Conservation (phyloP, 2,113 vertebrate genomes). For the Nothobranchius furzeri region DNA sequence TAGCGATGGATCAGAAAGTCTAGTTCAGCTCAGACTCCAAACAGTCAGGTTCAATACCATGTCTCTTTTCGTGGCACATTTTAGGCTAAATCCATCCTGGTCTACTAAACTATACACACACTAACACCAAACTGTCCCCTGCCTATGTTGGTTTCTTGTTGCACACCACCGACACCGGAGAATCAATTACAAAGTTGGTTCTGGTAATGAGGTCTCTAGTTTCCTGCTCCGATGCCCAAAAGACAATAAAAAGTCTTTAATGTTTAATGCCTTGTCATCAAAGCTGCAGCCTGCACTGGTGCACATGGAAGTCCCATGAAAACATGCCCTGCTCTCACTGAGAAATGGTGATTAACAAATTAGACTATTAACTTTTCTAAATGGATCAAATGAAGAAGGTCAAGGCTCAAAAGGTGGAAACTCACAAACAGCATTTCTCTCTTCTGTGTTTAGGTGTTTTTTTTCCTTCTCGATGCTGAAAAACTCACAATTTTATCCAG, state of each 20-base stretch:
- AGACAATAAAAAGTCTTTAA: conserved; percentile 61
- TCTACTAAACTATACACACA: neutral
- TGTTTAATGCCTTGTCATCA: conserved; percentile 55
- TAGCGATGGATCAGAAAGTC: conserved; percentile 10
- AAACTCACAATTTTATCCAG: too few species aligned
- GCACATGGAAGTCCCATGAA: too few species aligned
- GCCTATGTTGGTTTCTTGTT: conserved; percentile 46
- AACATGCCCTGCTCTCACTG: neutral
- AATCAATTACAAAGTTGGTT: conserved; percentile 64
- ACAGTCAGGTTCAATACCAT: neutral
- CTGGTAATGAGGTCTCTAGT: conserved; percentile 71
- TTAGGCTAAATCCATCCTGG: neutral
- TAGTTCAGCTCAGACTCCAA: neutral
- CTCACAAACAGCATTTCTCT: neutral
- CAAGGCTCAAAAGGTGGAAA: neutral
- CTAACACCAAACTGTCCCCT: neutral
- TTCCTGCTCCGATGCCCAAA: conserved; percentile 55
- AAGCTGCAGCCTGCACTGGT: conserved; percentile 14
- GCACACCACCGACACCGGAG: conserved; percentile 56
- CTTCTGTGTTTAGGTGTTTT: too few species aligned
- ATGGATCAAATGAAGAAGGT: neutral
- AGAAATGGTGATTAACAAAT: conserved; percentile 1
- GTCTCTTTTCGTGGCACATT: neutral
- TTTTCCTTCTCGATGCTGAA: too few species aligned
- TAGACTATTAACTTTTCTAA: conserved; percentile 3